Evolutionary conservation across 2,888 invertebrate genomes (phyloP), one percentile per base, ranked within the genome.

Genomic region (Blastobasis lacticolella): DNA sequence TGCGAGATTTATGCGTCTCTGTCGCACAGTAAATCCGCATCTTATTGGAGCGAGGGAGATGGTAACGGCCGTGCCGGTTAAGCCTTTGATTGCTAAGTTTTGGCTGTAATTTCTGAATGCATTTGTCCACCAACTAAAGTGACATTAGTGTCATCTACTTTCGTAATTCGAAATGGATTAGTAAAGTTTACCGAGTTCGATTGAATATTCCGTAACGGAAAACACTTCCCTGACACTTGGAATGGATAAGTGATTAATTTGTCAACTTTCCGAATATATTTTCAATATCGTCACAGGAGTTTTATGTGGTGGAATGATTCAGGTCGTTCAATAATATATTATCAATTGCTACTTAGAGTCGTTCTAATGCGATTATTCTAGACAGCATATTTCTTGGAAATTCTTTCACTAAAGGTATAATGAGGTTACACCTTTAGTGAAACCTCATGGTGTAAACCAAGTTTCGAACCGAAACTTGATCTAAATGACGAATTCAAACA

Each of bases 1-100:
- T 69, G 67, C 54, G 62, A 71, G 78, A 85, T 85, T 84, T 86
- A 86, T 84, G 70, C 57, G 66, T 72, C 74, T 73, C 70, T 75
- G 66, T 78, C 70, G 62, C 64, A 63, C 69, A 23, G 23, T 66
- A 65, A 75, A 72, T 71, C 64, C 66, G 66, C 67, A 69, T 66
- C 68, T 60, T 60, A 69, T 66, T 60, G 61, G 72, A 63, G 64
- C 57, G 65, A 75, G 64, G 63, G 66, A 71, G 71, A 73, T 58
- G 58, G 64, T 63, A 57, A 67, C 62, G 59, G 57, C 45, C 55
- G 58, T 53, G 48, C 55, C 54, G 65, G 62, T 53, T 63, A 72
- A 75, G 66, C 71, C 75, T 73, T 75, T 73, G 62, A 73, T 71
- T 49, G 63, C 57, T 60, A 76, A 77, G 72, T 80, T 80, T 71